phyloP scores from a whole-genome alignment of 2,113 vertebrate genomes.

The Leptocoma aspasia region DNA sequence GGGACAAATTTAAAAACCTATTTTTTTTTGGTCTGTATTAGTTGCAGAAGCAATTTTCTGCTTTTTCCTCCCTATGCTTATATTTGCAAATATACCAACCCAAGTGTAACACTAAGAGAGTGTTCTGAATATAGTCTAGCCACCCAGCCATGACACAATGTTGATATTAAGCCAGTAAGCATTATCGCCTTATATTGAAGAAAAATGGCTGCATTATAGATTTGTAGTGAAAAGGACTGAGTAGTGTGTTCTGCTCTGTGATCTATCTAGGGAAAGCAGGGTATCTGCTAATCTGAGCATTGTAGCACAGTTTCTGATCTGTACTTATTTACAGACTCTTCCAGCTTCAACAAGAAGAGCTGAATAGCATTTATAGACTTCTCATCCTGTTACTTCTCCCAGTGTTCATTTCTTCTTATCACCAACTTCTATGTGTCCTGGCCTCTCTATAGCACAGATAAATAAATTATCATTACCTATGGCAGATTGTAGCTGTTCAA shows the following conservation, averaged over 20 bases:
- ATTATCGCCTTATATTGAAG: neutral
- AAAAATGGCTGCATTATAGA: accelerated
- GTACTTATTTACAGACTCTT: neutral
- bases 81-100: neutral
- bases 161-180: neutral
- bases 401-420: neutral
- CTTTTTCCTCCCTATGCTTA: accelerated
- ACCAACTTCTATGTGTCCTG: neutral
- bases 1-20: neutral
- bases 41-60: neutral
- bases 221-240: neutral
- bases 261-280: neutral
- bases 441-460: neutral
- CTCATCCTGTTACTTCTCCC: neutral
- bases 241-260: neutral
- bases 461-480: neutral
- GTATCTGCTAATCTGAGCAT: neutral
- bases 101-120: neutral
- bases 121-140: neutral
- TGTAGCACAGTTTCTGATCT: neutral
- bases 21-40: neutral
- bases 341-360: neutral
- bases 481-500: neutral
- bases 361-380: neutral
- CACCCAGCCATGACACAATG: neutral